Conservation (phyloP, 2,888 invertebrate species). For the Capitulum mitella region DNA sequence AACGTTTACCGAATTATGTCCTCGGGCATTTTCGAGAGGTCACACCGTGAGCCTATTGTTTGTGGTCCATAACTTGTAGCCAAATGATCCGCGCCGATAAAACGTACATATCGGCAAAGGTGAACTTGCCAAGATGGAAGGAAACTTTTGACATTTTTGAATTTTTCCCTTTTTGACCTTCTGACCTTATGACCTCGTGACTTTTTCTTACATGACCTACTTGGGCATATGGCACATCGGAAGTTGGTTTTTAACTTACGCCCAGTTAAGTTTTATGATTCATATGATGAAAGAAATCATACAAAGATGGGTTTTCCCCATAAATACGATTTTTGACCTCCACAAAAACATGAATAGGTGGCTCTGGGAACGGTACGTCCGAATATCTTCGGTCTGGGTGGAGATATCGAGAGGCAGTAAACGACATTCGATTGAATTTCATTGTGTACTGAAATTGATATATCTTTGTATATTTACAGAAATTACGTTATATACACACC, state of each 20-base stretch:
- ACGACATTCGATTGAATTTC: neutral
- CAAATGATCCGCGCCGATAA: too few species aligned
- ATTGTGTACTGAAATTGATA: too few species aligned
- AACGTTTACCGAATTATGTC: neutral
- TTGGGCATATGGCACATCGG: neutral
- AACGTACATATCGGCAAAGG: neutral
- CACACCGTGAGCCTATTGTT: neutral
- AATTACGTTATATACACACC: too few species aligned
- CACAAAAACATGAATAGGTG: neutral
- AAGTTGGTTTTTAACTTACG: neutral
- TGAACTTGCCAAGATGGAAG: neutral
- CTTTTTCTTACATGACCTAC: neutral
- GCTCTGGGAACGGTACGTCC: neutral
- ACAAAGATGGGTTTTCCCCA: neutral
- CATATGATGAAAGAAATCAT: neutral
- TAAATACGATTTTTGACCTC: neutral
- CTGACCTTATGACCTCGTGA: neutral
- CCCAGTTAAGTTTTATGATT: neutral
- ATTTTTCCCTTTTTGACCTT: neutral
- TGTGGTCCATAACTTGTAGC: too few species aligned
- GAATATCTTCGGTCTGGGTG: neutral
- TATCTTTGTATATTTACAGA: too few species aligned
- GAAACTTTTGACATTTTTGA: neutral
- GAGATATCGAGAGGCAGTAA: neutral
- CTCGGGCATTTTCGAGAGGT: neutral